These are phyloP conservation scores for Halocaridina rubra DNA, from an alignment of 2,888 invertebrate genomes.

Conservation along the genomic window DNA sequence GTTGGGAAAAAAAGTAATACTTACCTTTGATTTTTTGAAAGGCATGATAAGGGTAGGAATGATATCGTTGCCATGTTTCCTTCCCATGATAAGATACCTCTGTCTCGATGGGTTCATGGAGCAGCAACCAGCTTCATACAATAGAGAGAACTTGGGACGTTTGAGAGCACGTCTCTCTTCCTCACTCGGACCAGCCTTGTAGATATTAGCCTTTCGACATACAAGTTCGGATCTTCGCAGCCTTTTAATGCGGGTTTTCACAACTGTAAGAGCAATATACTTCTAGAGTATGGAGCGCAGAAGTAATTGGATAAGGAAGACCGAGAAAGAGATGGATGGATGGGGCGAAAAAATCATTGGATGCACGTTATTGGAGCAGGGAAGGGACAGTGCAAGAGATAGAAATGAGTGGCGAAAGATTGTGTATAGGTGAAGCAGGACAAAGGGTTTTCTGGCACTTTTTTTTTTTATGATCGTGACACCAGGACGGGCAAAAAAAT, in stretches of 20 bases:
- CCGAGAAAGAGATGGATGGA: too few species aligned
- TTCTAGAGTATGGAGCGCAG: too few species aligned
- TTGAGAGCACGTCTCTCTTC: constrained; percentile 66
- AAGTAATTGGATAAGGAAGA: too few species aligned
- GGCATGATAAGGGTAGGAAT: constrained; percentile 70
- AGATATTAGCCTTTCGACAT: constrained; percentile 29
- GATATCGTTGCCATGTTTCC: constrained; percentile 66
- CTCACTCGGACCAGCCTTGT: constrained; percentile 10
- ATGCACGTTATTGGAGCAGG: too few species aligned
- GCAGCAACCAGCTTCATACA: constrained; percentile 68
- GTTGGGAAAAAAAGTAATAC: too few species aligned
- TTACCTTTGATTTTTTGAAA: constrained; percentile 68
- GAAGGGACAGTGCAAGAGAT: too few species aligned
- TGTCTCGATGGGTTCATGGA: constrained; percentile 66
- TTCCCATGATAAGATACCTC: constrained; percentile 69
- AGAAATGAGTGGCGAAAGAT: too few species aligned
- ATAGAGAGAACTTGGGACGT: constrained; percentile 67
- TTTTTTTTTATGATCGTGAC: too few species aligned
- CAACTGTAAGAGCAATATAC: constrained; percentile 21
- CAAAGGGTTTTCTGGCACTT: too few species aligned
- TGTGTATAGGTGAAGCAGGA: too few species aligned
- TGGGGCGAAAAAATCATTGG: not conserved
- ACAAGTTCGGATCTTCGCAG: constrained; percentile 17
- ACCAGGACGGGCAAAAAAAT: too few species aligned
- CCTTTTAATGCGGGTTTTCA: constrained; percentile 31